Conservation (phyloP, 2,888 invertebrate genomes). For the Catocala fraxini region DNA sequence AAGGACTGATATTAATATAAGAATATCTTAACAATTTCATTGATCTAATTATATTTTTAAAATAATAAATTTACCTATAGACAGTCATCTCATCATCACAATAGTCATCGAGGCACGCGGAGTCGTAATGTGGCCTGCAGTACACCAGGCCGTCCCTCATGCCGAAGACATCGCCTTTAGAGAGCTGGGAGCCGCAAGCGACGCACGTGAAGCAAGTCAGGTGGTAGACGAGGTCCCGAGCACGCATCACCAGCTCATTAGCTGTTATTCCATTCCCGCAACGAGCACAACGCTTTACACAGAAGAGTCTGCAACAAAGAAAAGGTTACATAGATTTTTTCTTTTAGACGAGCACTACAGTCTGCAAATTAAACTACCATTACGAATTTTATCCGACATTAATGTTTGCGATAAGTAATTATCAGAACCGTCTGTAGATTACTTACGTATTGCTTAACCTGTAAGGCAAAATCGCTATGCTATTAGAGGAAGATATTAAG, state of each 20-base stretch:
- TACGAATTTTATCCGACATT: no score
- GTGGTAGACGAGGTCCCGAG: constrained; percentile 95
- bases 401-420: no score
- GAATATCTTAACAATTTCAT: no score
- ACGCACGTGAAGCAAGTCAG: constrained; percentile 96
- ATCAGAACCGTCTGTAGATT: no score
- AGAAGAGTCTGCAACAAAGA: constrained; percentile 92
- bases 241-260: constrained; percentile 96
- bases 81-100: constrained; percentile 88
- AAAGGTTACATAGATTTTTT: constrained; percentile 2
- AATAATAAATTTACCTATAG: constrained; percentile 65
- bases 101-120: constrained; percentile 88
- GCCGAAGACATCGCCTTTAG: constrained; percentile 97
- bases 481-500: no score
- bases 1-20: no score
- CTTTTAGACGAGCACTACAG: no score
- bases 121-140: constrained; percentile 88
- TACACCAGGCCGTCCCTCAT: constrained; percentile 94
- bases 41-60: no score
- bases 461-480: no score
- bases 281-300: constrained; percentile 94
- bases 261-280: constrained; percentile 95
- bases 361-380: no score
- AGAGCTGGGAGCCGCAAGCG: constrained; percentile 93
- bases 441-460: no score